phyloP scores from a whole-genome alignment of 2,888 invertebrate species.

The Leptinotarsa juncta region DNA sequence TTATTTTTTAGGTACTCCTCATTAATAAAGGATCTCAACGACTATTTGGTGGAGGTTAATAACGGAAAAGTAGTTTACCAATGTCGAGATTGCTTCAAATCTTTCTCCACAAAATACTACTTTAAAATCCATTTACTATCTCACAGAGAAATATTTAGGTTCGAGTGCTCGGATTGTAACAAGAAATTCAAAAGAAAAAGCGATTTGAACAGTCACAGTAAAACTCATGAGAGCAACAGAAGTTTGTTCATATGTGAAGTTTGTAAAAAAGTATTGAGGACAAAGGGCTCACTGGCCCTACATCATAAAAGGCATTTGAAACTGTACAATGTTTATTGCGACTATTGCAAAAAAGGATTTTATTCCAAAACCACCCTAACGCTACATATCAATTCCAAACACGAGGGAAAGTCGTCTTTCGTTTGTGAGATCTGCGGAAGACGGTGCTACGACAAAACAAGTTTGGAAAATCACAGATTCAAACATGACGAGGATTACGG shows the following conservation, averaged over 20 bases:
- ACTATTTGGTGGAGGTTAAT: constrained; percentile 34
- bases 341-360: constrained; percentile 51
- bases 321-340: constrained; percentile 56
- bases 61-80: constrained; percentile 65
- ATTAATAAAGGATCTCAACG: constrained; percentile 28
- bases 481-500: constrained; percentile 51
- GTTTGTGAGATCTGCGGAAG: constrained; percentile 53
- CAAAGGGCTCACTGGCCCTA: constrained; percentile 48
- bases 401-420: constrained; percentile 50
- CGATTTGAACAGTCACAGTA: constrained; percentile 40
- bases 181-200: constrained; percentile 45
- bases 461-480: constrained; percentile 50
- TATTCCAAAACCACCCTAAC: constrained; percentile 46
- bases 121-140: constrained; percentile 41
- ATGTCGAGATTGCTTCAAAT: constrained; percentile 68
- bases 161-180: constrained; percentile 36
- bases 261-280: constrained; percentile 69
- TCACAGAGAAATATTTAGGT: constrained; percentile 34
- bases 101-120: constrained; percentile 70
- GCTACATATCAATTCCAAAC: constrained; percentile 50
- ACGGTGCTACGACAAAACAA: constrained; percentile 52
- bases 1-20: constrained; percentile 29
- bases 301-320: constrained; percentile 52
- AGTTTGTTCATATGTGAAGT: constrained; percentile 64
- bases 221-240: constrained; percentile 44